Conservation (phyloP, 2,888 invertebrate species). For the Sarcophaga caerulescens region DNA sequence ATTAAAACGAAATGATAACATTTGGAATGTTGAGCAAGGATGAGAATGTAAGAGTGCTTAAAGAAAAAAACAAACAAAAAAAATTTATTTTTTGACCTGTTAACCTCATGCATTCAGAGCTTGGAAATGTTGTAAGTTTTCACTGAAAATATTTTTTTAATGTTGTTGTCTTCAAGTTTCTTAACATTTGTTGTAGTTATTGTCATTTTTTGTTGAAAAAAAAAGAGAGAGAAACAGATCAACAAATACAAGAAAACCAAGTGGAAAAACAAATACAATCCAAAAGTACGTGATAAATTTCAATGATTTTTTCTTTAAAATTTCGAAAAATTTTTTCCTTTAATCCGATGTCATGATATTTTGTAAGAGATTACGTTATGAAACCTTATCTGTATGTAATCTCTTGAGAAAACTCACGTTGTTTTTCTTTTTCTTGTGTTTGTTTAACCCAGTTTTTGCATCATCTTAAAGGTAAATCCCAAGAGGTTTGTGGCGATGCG, state of each 20-base stretch:
- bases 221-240: not conserved
- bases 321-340: not conserved
- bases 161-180: constrained; percentile 6
- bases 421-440: not conserved
- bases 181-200: not conserved
- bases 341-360: not conserved
- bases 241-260: constrained; percentile 19
- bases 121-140: constrained; percentile 57
- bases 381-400: constrained; percentile 5
- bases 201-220: constrained; percentile 4
- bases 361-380: constrained; percentile 21
- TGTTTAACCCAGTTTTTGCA: constrained; percentile 28
- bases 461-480: not conserved
- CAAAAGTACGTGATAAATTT: constrained; percentile 40
- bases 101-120: constrained; percentile 63
- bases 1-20: constrained; percentile 6
- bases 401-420: constrained; percentile 14
- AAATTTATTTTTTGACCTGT: constrained; percentile 54
- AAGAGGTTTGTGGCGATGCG: not conserved
- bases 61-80: not conserved
- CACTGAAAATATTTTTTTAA: constrained; percentile 55
- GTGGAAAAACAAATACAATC: constrained; percentile 14
- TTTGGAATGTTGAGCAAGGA: constrained; percentile 27
- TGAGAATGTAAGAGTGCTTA: constrained; percentile 43
- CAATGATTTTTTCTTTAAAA: not conserved